Evolutionary conservation across 2,888 invertebrate genomes (phyloP), one percentile per base, ranked within the genome.

Genomic region (Ischnus inquisitorius): DNA sequence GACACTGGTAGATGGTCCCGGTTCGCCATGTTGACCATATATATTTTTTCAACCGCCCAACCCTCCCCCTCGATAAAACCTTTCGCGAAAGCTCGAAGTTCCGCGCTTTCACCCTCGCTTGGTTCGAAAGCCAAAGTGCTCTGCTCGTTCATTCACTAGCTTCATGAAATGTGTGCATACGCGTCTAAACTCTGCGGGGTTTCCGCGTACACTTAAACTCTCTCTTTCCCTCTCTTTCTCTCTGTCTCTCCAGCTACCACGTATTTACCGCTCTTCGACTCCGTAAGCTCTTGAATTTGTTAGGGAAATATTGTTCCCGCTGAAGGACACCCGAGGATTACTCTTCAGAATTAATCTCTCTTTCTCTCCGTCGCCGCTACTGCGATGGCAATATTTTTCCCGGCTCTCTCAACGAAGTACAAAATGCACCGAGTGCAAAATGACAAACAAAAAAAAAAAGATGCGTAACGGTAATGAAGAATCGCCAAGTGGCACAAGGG

Each of bases 231-330:
- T 34, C 19, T 51, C 19, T 19, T 16, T 51, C 51, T 34, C 1
- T 51, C n/a, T 64, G 4, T 43, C 25, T 62, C 48, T 75, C 64
- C 10, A 12, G 12, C 43, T 62, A 22, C 64, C 43, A 65, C 25
- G 14, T 62, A 54, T 64, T 41, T 51, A 75, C 62, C 67, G 62
- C 77, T 80, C 74, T 65, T 83, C 57, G 67, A 68, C 54, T 57
- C 68, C 60, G 77, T 48, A 64, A 60, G 68, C 79, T 77, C 69
- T 84, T 74, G 74, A 82, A 84, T 82, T 82, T 80, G 71, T 76
- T 54, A 67, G 75, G 68, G 69, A 75, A 82, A 80, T 80, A 78
- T 72, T 83, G 72, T 72, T 79, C 74, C 69, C 67, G 4, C 14
- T 68, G 68, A 67, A 77, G 77, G 71, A 79, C 12, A 67, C 48